These are phyloP conservation scores for Leiothrix lutea DNA, from an alignment of 2,113 vertebrate genomes.

Conservation along the genomic window DNA sequence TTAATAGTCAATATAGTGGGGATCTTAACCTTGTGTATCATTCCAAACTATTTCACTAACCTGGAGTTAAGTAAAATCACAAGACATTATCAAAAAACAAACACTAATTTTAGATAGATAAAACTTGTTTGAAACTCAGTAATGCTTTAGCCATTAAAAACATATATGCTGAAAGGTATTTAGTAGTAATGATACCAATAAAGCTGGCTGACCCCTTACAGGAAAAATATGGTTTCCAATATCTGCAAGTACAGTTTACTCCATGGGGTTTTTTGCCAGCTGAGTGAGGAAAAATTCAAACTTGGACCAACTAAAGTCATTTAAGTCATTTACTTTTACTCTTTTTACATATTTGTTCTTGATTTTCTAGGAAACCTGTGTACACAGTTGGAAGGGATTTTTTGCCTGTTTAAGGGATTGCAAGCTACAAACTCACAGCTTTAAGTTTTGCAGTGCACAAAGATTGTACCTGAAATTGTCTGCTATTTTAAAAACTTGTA, in stretches of 20 bases:
- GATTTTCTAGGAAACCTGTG: neutral
- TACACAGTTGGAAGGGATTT: neutral
- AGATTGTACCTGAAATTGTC: neutral
- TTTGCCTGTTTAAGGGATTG: neutral
- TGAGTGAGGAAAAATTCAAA: neutral
- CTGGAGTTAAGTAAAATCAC: neutral
- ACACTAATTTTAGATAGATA: neutral
- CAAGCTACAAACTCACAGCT: neutral
- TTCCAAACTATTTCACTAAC: neutral
- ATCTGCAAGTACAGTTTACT: neutral
- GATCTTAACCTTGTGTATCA: neutral
- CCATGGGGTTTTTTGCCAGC: neutral
- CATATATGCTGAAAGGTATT: neutral
- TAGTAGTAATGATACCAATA: neutral
- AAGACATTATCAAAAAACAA: neutral
- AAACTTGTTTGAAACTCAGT: neutral
- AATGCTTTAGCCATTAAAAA: neutral
- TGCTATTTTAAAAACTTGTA: neutral
- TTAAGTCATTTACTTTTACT: neutral
- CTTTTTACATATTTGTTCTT: neutral
- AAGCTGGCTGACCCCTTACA: neutral
- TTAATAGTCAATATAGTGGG: neutral
- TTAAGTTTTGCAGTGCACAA: neutral
- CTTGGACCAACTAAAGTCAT: neutral
- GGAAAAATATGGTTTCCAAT: neutral